These are phyloP conservation scores for Ianthella basta DNA, from an alignment of 37 sponge, comb jelly and placozoan genomes.

Conservation along the genomic window DNA sequence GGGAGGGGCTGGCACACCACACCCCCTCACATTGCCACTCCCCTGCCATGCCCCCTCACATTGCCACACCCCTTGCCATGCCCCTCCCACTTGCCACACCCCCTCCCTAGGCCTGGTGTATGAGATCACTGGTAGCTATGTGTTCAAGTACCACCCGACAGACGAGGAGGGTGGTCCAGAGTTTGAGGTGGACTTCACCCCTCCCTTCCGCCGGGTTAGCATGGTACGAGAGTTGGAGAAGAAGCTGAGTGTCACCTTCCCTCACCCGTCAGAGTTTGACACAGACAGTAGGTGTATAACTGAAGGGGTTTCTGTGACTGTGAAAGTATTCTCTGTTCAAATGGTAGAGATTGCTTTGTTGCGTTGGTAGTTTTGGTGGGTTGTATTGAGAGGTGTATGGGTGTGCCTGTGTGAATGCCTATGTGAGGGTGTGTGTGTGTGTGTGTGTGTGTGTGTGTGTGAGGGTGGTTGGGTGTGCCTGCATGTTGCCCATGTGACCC, in stretches of 20 bases:
- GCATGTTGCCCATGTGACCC: no score
- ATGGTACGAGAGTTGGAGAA: constrained; percentile 96
- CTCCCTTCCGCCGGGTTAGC: constrained; percentile 83
- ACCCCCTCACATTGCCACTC: not conserved
- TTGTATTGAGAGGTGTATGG: no score
- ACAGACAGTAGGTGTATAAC: constrained; percentile 61
- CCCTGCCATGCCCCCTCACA: not conserved
- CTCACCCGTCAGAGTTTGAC: constrained; percentile 75
- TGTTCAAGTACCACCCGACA: constrained; percentile 82
- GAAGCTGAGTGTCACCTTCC: constrained; percentile 82
- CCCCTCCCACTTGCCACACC: not conserved
- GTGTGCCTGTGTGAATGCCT: no score
- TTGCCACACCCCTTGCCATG: not conserved
- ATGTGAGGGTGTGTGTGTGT: no score
- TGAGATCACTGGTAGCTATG: constrained; percentile 79
- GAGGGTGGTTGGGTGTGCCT: no score
- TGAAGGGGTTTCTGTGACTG: no score
- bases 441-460: no score
- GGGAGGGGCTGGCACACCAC: not conserved
- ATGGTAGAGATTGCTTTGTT: no score
- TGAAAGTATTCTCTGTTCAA: no score
- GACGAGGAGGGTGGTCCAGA: constrained; percentile 65
- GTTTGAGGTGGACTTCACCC: constrained; percentile 90
- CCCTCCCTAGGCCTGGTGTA: constrained; percentile 82
- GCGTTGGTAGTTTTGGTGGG: no score